Base-by-base conservation (phyloP, 1,140 invertebrate genomes). In the Pseudachorutes palmiensis region DNA sequence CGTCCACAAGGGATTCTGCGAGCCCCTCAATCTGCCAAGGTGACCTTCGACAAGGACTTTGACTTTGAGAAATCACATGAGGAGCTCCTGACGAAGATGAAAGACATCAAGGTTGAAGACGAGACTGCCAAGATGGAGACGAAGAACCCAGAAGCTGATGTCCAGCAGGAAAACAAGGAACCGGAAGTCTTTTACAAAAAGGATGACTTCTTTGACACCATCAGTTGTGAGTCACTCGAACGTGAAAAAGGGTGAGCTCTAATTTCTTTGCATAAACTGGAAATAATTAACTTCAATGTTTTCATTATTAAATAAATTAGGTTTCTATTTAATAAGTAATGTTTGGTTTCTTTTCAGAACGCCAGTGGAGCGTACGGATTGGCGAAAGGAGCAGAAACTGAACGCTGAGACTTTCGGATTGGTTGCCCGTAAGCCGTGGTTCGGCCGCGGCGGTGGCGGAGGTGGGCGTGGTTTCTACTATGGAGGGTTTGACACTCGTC, bases 51-150 rank as follows among this genome's bases (percentile, higher is more conserved):
- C 66, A 89, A 87, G 61, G 94, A 97, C 74, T 98, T 92, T 78
- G 95, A 99, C 80, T 98, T 99, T 80, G 96, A 98, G 77, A 89
- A 94, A 78, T 92, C 94, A 9, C 97, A 98, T 80, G 90, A 96
- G 76, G 92, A 97, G 79, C 80, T 98, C 45, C 85, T 65, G 68
- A 73, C 33, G 64, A n/a, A 22, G 88, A 90, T 69, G 91, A 90
- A 77, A 91, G 91, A 76, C 88, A 91, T 75, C 89, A 91, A 74
- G 88, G 88, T 90, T 29, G 67, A 65, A 28, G 67, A 59, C 33
- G 62, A 48, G 75, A 89, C 87, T n/a, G 87, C 86, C 30, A 87
- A 86, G 87, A 88, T 14, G 88, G 90, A 75, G 83, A 84, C 51
- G 84, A 91, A 68, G 89, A 91, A 55, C n/a, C n/a, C n/a, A n/a